These are phyloP conservation scores for Barypeithes pellucidus DNA, from an alignment of 2,888 invertebrate genomes.

Conservation along the genomic window DNA sequence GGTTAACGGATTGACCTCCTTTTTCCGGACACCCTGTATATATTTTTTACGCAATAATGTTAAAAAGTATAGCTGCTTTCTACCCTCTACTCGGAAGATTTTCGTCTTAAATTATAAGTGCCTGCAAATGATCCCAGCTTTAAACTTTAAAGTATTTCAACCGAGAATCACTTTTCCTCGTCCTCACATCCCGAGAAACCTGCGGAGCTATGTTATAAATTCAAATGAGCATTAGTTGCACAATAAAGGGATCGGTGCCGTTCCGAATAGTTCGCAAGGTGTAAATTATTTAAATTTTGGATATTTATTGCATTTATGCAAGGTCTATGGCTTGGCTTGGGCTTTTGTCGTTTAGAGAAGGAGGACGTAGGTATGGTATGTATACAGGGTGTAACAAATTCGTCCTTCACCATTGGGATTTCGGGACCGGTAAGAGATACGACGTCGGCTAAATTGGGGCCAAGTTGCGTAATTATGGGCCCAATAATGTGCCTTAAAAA, in stretches of 20 bases:
- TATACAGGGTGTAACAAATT: too few relatives aligned
- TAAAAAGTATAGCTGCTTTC: too few relatives aligned
- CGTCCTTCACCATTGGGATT: too few relatives aligned
- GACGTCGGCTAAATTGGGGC: too few relatives aligned
- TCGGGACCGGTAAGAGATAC: too few relatives aligned
- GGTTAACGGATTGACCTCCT: too few relatives aligned
- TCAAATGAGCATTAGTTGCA: slow-evolving; percentile 35
- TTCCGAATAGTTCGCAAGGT: slow-evolving; percentile 42
- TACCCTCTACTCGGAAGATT: too few relatives aligned
- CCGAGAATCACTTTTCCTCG: slow-evolving; percentile 8
- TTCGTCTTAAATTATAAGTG: too few relatives aligned
- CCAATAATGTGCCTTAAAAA: too few relatives aligned
- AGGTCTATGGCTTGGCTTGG: slow-evolving; percentile 14
- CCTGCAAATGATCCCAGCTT: not conserved
- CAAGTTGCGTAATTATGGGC: too few relatives aligned
- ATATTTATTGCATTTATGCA: slow-evolving; percentile 44
- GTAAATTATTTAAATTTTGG: slow-evolving; percentile 49
- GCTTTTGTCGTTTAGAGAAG: slow-evolving; percentile 20
- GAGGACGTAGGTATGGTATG: not conserved
- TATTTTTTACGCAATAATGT: too few relatives aligned
- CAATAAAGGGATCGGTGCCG: slow-evolving; percentile 26
- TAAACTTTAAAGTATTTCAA: not conserved
- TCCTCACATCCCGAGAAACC: slow-evolving; percentile 24
- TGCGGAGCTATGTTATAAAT: slow-evolving; percentile 39
- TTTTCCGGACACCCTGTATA: too few relatives aligned